A percentile compares a stretch with the other conserved stretches of the same genome.
These are phyloP conservation scores for Archips xylosteana DNA, from an alignment of 2,888 invertebrate genomes.

Conservation along the genomic window DNA sequence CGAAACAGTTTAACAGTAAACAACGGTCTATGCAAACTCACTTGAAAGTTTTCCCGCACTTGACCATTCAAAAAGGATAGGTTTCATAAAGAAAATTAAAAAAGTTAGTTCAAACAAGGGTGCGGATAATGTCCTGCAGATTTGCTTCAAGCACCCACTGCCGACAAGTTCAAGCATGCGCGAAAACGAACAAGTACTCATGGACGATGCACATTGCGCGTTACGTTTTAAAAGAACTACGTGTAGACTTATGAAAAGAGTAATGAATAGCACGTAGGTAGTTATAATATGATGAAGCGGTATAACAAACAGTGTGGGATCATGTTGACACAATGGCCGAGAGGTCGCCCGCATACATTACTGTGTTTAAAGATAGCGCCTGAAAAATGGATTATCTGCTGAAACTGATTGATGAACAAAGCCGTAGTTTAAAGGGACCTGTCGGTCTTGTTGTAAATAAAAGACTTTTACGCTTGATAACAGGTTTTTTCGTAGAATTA, in stretches of 20 bases:
- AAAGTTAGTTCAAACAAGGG: conserved; percentile 70
- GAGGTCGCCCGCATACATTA: conserved; percentile 60
- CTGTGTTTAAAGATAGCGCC: conserved; percentile 61
- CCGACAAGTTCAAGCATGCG: conserved; percentile 36
- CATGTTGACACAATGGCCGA: conserved; percentile 54
- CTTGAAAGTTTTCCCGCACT: conserved; percentile 61
- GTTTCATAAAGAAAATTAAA: conserved; percentile 71
- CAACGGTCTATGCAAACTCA: conserved; percentile 51
- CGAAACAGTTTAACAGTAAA: conserved; percentile 30
- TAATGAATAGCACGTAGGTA: conserved; percentile 5
- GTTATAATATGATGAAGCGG: not conserved
- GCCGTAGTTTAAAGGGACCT: conserved; percentile 7
- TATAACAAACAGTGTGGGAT: conserved; percentile 43
- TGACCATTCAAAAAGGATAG: conserved; percentile 63
- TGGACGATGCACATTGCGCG: conserved; percentile 32
- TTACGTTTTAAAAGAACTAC: not conserved
- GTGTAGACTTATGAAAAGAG: not conserved
- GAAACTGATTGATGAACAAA: conserved; percentile 59
- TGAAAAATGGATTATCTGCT: conserved; percentile 62
- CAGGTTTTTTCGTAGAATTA: not conserved
- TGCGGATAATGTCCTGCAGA: conserved; percentile 52
- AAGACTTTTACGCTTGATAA: not conserved
- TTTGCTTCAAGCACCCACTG: conserved; percentile 48
- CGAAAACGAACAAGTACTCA: conserved; percentile 10
- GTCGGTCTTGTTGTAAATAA: conserved; percentile 4